A percentile compares a stretch with the other conserved stretches of the same genome.
phyloP scores from a whole-genome alignment of 2,113 vertebrate species.

The Gnathochromis pfefferi region DNA sequence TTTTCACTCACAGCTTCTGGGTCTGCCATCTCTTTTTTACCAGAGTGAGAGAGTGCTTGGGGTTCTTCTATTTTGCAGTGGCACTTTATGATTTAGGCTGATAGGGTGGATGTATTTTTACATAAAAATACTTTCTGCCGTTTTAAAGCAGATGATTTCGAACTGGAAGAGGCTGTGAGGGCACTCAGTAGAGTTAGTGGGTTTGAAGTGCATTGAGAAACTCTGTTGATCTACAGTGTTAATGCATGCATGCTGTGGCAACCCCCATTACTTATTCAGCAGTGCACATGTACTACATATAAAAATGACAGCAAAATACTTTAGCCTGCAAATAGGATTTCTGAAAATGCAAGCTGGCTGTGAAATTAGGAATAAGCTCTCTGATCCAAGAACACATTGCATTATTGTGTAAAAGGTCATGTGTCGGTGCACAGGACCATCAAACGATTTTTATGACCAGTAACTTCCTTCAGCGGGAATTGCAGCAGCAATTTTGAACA shows the following conservation, averaged over 20 bases:
- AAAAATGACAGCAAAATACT: slow-evolving; percentile 39
- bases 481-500: not conserved
- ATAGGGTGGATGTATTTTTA: not conserved
- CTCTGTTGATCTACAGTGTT: slow-evolving; percentile 30
- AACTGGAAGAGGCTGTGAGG: slow-evolving; percentile 13
- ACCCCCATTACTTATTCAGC: slow-evolving; percentile 57
- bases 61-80: not conserved
- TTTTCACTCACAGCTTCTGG: not conserved
- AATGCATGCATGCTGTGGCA: slow-evolving; percentile 32
- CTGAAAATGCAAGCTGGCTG: slow-evolving; percentile 36
- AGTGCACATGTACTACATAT: slow-evolving; percentile 41
- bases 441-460: not conserved
- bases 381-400: slow-evolving; percentile 30
- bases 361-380: slow-evolving; percentile 47
- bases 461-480: not conserved
- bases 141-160: not conserved
- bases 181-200: slow-evolving; percentile 14
- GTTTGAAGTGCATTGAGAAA: slow-evolving; percentile 22
- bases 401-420: slow-evolving; percentile 41
- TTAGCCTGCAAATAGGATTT: slow-evolving; percentile 8
- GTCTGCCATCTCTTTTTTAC: not conserved
- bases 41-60: not conserved
- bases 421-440: not conserved
- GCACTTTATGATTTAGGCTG: slow-evolving; percentile 5
- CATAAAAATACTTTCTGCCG: not conserved